Conservation (phyloP, 2,888 invertebrate species). For the Geotrupes spiniger region DNA sequence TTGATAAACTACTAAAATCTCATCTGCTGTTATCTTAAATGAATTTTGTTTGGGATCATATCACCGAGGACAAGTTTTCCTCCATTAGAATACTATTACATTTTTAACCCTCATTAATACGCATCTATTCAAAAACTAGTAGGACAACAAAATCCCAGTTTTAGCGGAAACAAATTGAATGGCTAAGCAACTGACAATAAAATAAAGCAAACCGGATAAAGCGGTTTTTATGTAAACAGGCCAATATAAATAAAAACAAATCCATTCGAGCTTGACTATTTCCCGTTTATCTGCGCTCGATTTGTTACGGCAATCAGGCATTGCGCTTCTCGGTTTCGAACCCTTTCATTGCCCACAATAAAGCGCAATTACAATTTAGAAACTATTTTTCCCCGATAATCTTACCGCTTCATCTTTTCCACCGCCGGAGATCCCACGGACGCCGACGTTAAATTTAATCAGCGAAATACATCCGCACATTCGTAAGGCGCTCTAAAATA, state of each 20-base stretch:
- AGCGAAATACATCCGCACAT: slow-evolving; percentile 41
- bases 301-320: slow-evolving; percentile 8
- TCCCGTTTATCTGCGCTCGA: slow-evolving; percentile 9
- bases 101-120: too few species aligned
- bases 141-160: too few species aligned
- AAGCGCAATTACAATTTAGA: slow-evolving; percentile 9
- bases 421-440: not conserved
- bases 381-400: slow-evolving; percentile 1
- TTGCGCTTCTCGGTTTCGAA: slow-evolving; percentile 7
- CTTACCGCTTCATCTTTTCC: not conserved
- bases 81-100: too few species aligned
- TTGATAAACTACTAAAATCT: too few species aligned
- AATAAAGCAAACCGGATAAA: slow-evolving; percentile 10
- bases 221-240: not conserved
- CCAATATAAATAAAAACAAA: slow-evolving; percentile 7
- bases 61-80: too few species aligned
- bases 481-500: slow-evolving; percentile 36
- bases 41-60: too few species aligned
- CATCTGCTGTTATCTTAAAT: too few species aligned
- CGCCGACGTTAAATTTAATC: slow-evolving; percentile 41
- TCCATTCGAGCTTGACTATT: slow-evolving; percentile 2
- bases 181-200: not conserved
- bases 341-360: slow-evolving; percentile 6
- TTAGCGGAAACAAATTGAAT: too few species aligned
- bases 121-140: too few species aligned